phyloP scores from a whole-genome alignment of 2,113 vertebrate genomes.

The Podarcis raffonei region DNA sequence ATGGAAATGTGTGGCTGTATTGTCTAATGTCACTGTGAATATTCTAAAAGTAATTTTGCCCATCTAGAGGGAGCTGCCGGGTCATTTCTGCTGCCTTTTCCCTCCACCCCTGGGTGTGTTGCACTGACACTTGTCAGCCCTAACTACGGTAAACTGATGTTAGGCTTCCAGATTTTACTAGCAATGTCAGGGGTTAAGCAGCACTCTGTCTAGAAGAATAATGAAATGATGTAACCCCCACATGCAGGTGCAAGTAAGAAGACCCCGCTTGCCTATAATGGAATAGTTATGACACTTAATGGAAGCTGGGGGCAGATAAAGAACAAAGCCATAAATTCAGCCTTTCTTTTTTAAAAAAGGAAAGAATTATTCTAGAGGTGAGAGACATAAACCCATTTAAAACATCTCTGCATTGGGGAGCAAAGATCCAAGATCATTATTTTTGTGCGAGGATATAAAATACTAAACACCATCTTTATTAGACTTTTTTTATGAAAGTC shows the following conservation, averaged over 20 bases:
- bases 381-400: constrained; percentile 61
- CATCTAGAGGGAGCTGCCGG: background rate
- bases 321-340: constrained; percentile 64
- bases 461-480: constrained; percentile 58
- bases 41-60: constrained; percentile 8
- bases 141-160: constrained; percentile 33
- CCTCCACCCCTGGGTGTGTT: background rate
- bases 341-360: constrained; percentile 18
- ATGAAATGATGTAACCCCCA: constrained; percentile 28
- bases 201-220: constrained; percentile 56
- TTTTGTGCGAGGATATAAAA: constrained; percentile 61
- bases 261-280: constrained; percentile 35
- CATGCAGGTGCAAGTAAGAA: background rate
- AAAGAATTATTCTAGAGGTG: constrained; percentile 34
- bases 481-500: constrained; percentile 50
- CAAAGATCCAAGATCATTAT: constrained; percentile 66
- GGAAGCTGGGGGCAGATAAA: constrained; percentile 57
- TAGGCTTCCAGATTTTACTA: constrained; percentile 40
- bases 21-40: constrained; percentile 1
- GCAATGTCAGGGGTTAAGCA: constrained; percentile 44
- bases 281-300: constrained; percentile 50
- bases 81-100: constrained; percentile 15
- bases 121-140: constrained; percentile 22
- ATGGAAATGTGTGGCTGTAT: background rate
- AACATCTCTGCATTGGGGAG: constrained; percentile 56